phyloP scores from a whole-genome alignment of 2,888 invertebrate genomes.

The Drepanosiphum platanoidis region DNA sequence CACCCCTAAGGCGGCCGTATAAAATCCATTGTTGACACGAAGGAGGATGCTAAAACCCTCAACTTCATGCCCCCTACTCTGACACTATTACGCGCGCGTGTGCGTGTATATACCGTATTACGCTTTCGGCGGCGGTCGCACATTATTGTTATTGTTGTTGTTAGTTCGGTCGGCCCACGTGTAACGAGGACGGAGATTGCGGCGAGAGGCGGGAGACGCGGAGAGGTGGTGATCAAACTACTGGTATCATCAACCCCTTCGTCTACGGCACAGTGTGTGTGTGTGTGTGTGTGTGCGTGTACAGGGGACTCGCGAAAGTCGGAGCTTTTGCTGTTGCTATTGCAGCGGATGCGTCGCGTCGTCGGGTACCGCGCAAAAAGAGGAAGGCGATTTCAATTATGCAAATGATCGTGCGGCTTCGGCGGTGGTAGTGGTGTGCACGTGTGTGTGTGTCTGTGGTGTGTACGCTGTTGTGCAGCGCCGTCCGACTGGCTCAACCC shows the following conservation, averaged over 20 bases:
- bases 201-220: not conserved
- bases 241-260: slow-evolving; percentile 30
- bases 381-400: slow-evolving; percentile 64
- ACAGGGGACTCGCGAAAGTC: not conserved
- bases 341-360: slow-evolving; percentile 32
- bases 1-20: slow-evolving; percentile 31
- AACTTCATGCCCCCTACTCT: not conserved
- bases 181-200: not conserved
- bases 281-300: not conserved
- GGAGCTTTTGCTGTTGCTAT: not conserved
- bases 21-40: slow-evolving; percentile 37
- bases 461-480: too few relatives aligned
- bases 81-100: not conserved
- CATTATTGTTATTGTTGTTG: slow-evolving; percentile 28
- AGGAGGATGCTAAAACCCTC: slow-evolving; percentile 6
- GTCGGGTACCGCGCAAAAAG: slow-evolving; percentile 41
- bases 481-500: too few relatives aligned
- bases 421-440: not conserved
- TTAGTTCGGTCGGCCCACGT: not conserved
- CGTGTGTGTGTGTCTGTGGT: too few relatives aligned
- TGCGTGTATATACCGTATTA: not conserved
- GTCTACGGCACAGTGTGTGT: not conserved
- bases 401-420: slow-evolving; percentile 63
- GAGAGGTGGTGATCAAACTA: slow-evolving; percentile 9
- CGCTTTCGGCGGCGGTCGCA: not conserved